Evolutionary conservation across 1,140 invertebrate species (phyloP), one percentile per base, ranked within the genome.

Genomic region (Plodia interpunctella): DNA sequence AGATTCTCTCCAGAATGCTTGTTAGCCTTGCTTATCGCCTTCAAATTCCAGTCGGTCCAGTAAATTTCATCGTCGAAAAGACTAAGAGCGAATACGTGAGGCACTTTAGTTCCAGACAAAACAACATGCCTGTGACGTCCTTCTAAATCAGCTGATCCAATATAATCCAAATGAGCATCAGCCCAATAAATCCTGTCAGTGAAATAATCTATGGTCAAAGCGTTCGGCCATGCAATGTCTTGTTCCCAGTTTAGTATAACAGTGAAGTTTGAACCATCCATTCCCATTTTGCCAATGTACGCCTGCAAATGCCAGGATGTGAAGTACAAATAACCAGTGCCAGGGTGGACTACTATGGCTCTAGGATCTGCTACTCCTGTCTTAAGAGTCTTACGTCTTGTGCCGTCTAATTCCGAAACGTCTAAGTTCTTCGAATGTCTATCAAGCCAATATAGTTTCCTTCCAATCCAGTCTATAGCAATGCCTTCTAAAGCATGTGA

Each of bases 11-110:
- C 97, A 5, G 94, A 96, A 78, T 96, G 97, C 84, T 98, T 98
- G 60, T 98, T 95, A 0, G 96, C 96, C 62, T 93, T 93, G 51
- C 94, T 93, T 32, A 97, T 95, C 0, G 94, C 94, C 83, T 98
- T 98, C 17, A 98, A 83, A 79, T 99, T 99, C 98, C 98, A 99
- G 79, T 99, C 98, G 3, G 98, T 98, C 97, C 98, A 99, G 88
- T 96, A 99, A 5, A 99, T 93, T 68, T 93, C 94, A 76, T 99
- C 97, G 70, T 98, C 97, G 85, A 99, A 99, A 0, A 99, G 91
- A 1, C 95, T 95, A 13, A 99, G 90, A 0, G 98, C 98, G 78
- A 99, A 99, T 0, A 98, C 97, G 74, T 99, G 98, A 0, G 97
- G 97, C 3, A 98, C 97, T 49, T 92, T 91, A 5, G 90, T 78